Base-by-base conservation (phyloP, 2,797 vertebrate genomes). In the Caiman crocodilus region DNA sequence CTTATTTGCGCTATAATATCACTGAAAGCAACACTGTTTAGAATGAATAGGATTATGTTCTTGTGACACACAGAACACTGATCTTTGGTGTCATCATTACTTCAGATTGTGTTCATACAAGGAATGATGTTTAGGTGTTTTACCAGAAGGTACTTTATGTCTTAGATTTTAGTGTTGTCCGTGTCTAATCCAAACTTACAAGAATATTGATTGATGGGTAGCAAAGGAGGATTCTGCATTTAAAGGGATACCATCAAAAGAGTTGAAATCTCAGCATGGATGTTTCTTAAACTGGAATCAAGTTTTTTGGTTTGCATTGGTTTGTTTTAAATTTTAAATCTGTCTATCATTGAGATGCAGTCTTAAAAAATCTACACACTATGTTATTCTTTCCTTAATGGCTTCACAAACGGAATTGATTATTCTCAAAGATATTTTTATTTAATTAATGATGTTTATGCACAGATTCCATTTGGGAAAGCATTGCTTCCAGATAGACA, bases 101-200 rank as follows among this genome's bases (percentile, higher is more conserved):
- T 74, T 87, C 30, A 90, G 59, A 93, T 88, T 88, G 55, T 92
- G 57, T 6, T 17, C 83, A 9, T 92, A 87, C 12, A 76, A 77
- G 67, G 21, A 92, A 93, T 87, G 30, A 42, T 7, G 76, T 73
- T 21, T 80, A 92, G 90, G 14, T 56, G 16, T 91, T 90, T 95
- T 94, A 65, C 56, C 86, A 60, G 42, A 89, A 92, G 18, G 35
- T 82, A 76, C 15, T 30, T 20, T 28, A 1, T 78, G 10, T 92
- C 80, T 89, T 92, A 82, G 11, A 10, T 75, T 90, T 95, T 88
- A 87, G 16, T 84, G 71, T 84, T 95, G 85, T 25, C 87, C 32
- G 30, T 76, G 11, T 4, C 1, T 75, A 14, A 93, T 85, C 35
- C 59, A 85, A 83, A 61, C 57, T 28, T 13, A 55, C 26, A 56